Evolutionary conservation across 2,888 invertebrate species (phyloP).

Genomic region (Microctonus hyperodae): DNA sequence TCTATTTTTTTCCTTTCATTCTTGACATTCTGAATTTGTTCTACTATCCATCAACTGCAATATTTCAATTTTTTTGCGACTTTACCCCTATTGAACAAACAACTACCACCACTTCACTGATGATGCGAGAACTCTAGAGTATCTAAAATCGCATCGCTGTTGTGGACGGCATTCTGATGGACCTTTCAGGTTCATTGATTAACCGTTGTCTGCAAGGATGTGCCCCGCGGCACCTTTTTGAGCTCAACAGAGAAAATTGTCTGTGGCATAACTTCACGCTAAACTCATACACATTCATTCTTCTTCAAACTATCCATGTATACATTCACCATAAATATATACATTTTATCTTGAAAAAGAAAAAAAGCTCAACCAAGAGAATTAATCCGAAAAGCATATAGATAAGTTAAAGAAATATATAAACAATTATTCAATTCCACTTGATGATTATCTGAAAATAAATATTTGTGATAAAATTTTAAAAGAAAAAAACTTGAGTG

Average conservation of each 20-base stretch:
- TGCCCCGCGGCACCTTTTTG: conserved; percentile 29
- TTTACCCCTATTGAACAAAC: too few relatives aligned
- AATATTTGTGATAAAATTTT: too few relatives aligned
- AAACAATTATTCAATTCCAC: too few relatives aligned
- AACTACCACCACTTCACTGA: background rate
- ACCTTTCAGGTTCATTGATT: conserved; percentile 61
- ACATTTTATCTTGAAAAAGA: too few relatives aligned
- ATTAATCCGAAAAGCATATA: too few relatives aligned
- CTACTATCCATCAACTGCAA: conserved; percentile 56
- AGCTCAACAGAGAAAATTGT: conserved; percentile 19
- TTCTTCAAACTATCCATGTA: too few relatives aligned
- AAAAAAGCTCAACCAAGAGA: too few relatives aligned
- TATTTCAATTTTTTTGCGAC: conserved; percentile 19
- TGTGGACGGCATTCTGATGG: background rate
- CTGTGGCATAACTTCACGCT: conserved; percentile 1
- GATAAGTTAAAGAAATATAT: too few relatives aligned
- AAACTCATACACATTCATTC: background rate
- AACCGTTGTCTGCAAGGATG: conserved; percentile 55
- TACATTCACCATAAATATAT: background rate
- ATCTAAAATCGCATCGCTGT: background rate
- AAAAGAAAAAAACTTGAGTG: background rate
- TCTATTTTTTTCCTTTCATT: conserved; percentile 5
- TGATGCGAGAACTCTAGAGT: too few relatives aligned
- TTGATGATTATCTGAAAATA: too few relatives aligned
- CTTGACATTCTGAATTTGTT: conserved; percentile 35